phyloP scores from a whole-genome alignment of 2,888 invertebrate species.

The Leucoma salicis region DNA sequence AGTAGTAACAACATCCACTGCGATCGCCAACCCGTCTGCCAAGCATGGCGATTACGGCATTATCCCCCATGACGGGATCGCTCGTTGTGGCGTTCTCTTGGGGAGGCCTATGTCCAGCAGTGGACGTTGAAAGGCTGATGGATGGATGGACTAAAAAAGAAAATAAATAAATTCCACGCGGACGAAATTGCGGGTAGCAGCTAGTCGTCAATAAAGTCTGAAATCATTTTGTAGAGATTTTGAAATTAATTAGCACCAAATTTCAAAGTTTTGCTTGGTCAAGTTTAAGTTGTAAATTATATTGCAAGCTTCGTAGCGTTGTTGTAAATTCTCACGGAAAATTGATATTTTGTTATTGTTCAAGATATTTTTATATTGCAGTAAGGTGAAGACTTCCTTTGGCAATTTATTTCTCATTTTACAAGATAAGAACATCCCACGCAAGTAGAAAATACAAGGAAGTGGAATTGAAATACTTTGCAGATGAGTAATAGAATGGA shows the following conservation, averaged over 20 bases:
- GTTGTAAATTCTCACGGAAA: conserved; percentile 19
- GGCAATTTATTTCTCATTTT: conserved; percentile 1
- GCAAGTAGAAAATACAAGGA: background rate
- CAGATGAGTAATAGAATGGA: conserved; percentile 4
- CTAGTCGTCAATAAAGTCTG: conserved; percentile 27
- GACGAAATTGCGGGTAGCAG: no score
- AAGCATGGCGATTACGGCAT: no score
- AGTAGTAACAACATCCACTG: no score
- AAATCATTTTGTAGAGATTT: conserved; percentile 22
- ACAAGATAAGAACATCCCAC: background rate
- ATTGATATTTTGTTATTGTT: conserved; percentile 23
- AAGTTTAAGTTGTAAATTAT: conserved; percentile 30
- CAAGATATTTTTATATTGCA: conserved; percentile 1
- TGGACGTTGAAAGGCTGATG: no score
- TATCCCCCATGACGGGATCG: no score
- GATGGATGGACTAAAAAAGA: no score
- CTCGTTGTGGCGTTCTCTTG: no score
- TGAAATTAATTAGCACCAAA: conserved; percentile 31
- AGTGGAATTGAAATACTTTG: background rate
- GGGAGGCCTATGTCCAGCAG: no score
- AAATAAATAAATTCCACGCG: no score
- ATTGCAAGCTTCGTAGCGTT: conserved; percentile 14
- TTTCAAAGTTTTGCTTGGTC: conserved; percentile 28
- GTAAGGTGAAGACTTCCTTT: background rate
- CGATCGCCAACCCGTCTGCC: no score